These are phyloP conservation scores for Ips nitidus DNA, from an alignment of 1,140 invertebrate genomes.

Conservation along the genomic window DNA sequence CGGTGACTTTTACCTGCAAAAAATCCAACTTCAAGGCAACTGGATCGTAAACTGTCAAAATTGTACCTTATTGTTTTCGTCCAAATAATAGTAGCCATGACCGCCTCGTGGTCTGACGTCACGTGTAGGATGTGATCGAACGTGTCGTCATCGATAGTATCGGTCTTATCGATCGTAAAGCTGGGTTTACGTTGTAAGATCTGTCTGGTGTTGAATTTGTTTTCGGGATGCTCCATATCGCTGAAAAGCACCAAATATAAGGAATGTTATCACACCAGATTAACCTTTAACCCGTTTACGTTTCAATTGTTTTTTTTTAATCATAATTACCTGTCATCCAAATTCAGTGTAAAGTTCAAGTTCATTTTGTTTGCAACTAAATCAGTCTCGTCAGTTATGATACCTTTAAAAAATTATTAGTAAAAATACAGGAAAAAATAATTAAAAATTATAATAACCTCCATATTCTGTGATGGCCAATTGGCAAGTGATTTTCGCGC, in stretches of 20 bases:
- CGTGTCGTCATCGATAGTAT: constrained; percentile 65
- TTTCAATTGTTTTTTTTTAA: not conserved
- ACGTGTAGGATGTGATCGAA: constrained; percentile 86
- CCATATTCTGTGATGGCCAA: constrained; percentile 68
- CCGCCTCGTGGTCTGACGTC: constrained; percentile 79
- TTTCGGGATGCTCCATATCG: constrained; percentile 49
- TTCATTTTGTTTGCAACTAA: constrained; percentile 59
- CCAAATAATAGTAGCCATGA: constrained; percentile 91
- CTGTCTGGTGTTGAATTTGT: constrained; percentile 44
- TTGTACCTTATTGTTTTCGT: constrained; percentile 74
- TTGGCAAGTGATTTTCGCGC: constrained; percentile 66
- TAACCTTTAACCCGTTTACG: constrained; percentile 3
- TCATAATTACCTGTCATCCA: constrained; percentile 55
- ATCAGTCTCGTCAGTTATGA: constrained; percentile 52
- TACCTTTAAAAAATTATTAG: constrained; percentile 26
- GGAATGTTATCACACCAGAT: not conserved
- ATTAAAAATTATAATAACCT: constrained; percentile 36
- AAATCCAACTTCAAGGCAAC: constrained; percentile 25
- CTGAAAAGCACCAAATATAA: constrained; percentile 39
- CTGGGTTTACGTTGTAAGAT: constrained; percentile 50
- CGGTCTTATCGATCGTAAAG: constrained; percentile 56
- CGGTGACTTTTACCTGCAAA: constrained; percentile 74
- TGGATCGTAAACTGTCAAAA: not conserved
- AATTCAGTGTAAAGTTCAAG: constrained; percentile 67
- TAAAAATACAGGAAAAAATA: not conserved